A percentile compares a stretch with the other conserved stretches of the same genome.
Conservation (phyloP, 2,888 invertebrate genomes). For the Unio pictorum region DNA sequence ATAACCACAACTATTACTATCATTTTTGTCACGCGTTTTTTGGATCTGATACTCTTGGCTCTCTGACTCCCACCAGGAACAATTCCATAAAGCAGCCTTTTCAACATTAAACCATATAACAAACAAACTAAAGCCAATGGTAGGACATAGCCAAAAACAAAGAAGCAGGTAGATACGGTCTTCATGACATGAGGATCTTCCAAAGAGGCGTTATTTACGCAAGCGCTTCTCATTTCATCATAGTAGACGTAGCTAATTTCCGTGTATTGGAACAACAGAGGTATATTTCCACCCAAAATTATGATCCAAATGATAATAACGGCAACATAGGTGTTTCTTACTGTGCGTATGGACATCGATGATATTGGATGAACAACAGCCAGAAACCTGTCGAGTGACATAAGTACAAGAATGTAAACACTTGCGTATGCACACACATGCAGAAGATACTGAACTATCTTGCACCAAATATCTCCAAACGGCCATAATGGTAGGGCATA, state of each 20-base stretch:
- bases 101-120: constrained; percentile 91
- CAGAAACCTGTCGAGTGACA: constrained; percentile 91
- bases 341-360: constrained; percentile 87
- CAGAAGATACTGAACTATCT: constrained; percentile 90
- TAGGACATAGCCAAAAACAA: constrained; percentile 89
- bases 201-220: constrained; percentile 42
- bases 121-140: constrained; percentile 89
- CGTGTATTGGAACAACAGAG: constrained; percentile 60
- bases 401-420: constrained; percentile 92
- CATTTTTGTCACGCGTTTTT: constrained; percentile 91
- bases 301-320: constrained; percentile 86
- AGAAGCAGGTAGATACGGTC: constrained; percentile 74
- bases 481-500: constrained; percentile 91
- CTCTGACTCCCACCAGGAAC: constrained; percentile 81
- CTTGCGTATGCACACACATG: constrained; percentile 94
- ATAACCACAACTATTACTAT: constrained; percentile 92
- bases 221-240: constrained; percentile 55
- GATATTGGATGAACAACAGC: constrained; percentile 94
- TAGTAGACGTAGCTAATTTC: constrained; percentile 69
- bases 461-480: constrained; percentile 91
- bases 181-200: constrained; percentile 12
- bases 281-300: constrained; percentile 74
- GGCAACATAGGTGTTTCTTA: constrained; percentile 84
- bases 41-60: constrained; percentile 86
- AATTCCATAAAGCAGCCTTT: constrained; percentile 85